Evolutionary conservation across 2,888 invertebrate species (phyloP).

Genomic region (Germaria angustata): DNA sequence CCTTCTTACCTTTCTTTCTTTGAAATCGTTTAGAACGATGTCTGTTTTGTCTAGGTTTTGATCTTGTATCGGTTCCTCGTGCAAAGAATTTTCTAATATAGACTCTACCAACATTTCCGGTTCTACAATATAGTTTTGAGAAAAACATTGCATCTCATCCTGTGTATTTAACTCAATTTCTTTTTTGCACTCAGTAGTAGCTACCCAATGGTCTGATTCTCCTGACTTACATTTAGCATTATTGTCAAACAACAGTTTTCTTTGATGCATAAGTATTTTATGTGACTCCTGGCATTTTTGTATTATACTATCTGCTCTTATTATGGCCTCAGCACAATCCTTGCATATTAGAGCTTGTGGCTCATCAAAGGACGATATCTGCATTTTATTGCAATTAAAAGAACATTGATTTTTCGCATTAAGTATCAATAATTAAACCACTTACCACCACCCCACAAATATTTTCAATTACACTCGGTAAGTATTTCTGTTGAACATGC

Average conservation of each 20-base stretch:
- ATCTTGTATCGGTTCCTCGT: neutral
- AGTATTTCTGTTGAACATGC: constrained; percentile 52
- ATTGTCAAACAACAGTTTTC: neutral
- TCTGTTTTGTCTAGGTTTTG: neutral
- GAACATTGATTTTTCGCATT: constrained; percentile 36
- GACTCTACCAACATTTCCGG: constrained; percentile 60
- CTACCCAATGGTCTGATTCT: neutral
- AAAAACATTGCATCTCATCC: neutral
- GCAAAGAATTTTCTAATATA: constrained; percentile 38
- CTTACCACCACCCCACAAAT: constrained; percentile 62
- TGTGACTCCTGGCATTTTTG: constrained; percentile 60
- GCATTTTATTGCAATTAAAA: neutral
- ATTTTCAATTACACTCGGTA: constrained; percentile 62
- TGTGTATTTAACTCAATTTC: neutral
- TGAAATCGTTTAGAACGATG: neutral
- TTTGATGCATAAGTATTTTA: constrained; percentile 35
- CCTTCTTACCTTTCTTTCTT: constrained; percentile 17
- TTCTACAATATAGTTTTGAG: constrained; percentile 35
- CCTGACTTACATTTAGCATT: neutral
- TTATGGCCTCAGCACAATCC: constrained; percentile 51
- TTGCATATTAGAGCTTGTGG: constrained; percentile 57
- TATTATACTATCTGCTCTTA: constrained; percentile 54
- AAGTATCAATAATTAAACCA: neutral
- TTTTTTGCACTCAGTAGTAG: constrained; percentile 4
- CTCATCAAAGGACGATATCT: constrained; percentile 60